Evolutionary conservation across 1,140 invertebrate species (phyloP).

Genomic region (Stenopsyche tienmushanensis): DNA sequence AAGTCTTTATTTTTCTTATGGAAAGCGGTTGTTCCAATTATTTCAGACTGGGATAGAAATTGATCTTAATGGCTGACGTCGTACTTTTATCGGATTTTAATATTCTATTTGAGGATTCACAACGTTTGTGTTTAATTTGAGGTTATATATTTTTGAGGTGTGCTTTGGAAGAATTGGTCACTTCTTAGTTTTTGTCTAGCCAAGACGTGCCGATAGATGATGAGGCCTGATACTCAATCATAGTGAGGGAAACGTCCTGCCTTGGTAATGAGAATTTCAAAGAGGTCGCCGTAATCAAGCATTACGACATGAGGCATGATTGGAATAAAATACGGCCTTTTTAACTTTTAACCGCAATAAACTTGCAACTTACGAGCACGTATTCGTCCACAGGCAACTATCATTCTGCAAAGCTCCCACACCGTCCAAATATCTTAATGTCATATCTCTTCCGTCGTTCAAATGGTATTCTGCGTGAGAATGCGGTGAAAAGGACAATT

Average conservation of each 20-base stretch:
- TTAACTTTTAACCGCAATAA: slow-evolving; percentile 12
- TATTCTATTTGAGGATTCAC: no score
- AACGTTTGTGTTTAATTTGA: no score
- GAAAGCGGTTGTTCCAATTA: no score
- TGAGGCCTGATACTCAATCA: neutral
- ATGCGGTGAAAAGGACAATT: neutral
- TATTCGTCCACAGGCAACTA: neutral
- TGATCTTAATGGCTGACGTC: no score
- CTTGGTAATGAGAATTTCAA: slow-evolving; percentile 17
- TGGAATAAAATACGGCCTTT: slow-evolving; percentile 13
- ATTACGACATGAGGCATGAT: slow-evolving; percentile 17
- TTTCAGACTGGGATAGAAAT: no score
- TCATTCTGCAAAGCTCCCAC: neutral
- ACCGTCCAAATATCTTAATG: neutral
- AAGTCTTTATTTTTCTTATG: no score
- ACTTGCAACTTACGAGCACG: no score
- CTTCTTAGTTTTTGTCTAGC: no score
- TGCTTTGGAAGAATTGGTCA: no score
- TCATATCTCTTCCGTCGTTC: neutral
- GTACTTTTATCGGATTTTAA: no score
- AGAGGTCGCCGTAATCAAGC: slow-evolving; percentile 22
- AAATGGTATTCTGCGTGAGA: neutral
- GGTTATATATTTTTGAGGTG: no score
- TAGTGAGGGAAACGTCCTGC: neutral
- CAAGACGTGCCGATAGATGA: neutral